Evolutionary conservation across 2,888 invertebrate genomes (phyloP).

Genomic region (Anodontia alba): DNA sequence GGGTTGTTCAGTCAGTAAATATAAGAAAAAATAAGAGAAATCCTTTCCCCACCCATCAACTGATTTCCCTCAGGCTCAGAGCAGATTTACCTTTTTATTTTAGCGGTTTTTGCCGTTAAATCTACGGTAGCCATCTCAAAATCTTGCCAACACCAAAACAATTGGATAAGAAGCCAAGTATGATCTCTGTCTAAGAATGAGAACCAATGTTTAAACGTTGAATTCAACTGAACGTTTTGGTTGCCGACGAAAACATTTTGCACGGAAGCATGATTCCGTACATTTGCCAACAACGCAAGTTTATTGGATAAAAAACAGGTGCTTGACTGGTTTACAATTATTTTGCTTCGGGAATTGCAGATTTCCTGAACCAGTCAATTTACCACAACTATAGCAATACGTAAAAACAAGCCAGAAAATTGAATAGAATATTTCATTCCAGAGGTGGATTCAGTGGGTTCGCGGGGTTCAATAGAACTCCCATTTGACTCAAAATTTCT

Average conservation of each 20-base stretch:
- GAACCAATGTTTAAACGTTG: too few species aligned
- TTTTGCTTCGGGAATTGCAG: background rate
- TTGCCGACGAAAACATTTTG: conserved; percentile 66
- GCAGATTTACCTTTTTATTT: conserved; percentile 15
- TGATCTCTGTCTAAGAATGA: too few species aligned
- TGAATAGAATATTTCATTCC: too few species aligned
- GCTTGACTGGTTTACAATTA: background rate
- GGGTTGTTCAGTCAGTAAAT: too few species aligned
- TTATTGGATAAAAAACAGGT: background rate
- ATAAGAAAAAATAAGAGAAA: too few species aligned
- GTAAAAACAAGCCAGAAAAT: too few species aligned
- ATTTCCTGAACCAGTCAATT: background rate
- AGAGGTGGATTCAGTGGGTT: too few species aligned
- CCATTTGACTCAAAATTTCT: too few species aligned
- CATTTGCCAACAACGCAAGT: background rate
- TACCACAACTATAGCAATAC: background rate
- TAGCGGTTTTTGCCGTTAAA: background rate
- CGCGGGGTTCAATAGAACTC: too few species aligned
- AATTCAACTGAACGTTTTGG: background rate
- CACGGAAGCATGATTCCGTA: conserved; percentile 40
- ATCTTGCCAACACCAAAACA: too few species aligned
- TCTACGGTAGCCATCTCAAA: conserved; percentile 8
- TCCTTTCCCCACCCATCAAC: background rate
- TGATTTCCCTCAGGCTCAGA: too few species aligned
- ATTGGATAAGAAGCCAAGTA: too few species aligned